Evolutionary conservation across 2,797 vertebrate genomes (phyloP), one percentile per base, ranked within the genome.

Genomic region (Falco cherrug): DNA sequence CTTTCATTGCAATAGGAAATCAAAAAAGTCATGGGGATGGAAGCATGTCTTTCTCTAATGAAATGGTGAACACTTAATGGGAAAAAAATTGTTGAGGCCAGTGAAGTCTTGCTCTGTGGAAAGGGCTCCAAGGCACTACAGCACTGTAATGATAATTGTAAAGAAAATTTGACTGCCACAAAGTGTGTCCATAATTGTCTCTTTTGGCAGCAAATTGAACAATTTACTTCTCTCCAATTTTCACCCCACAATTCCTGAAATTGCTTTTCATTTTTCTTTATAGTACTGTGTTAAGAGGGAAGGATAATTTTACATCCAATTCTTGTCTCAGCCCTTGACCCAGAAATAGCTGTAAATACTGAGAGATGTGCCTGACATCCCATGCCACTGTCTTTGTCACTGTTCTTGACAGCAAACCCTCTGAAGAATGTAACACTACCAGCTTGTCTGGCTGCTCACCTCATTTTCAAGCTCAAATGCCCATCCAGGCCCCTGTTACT

Each of bases 341-440:
- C 61, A 92, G 68, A 89, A 93, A 85, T 80, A 89, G 60, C 79
- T 93, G 57, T 80, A 93, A 89, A 91, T 77, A 85, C 84, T 47
- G 43, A 70, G 39, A 76, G 89, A 84, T 51, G 68, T 60, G 51
- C 71, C 75, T 76, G 84, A 82, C 81, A 84, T 65, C 50, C 63
- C 75, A 73, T 79, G 81, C 51, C 81, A 69, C 54, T 2, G 2
- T 67, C 76, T 85, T 84, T 88, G 73, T 90, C 80, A 48, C 69
- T 71, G n/a, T 37, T 86, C 53, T 71, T 84, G 94, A 90, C 86
- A 90, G 65, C 73, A 86, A 53, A 71, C 28, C 51, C 51, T 88
- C 64, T 71, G 37, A 83, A 74, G 79, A 80, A 39, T 12, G 16
- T 17, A 4, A 70, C 64, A 28, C 61, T 75, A 56, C 53, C 53